Conservation (phyloP, 1,140 invertebrate species). For the Neuroterus valhalla region DNA sequence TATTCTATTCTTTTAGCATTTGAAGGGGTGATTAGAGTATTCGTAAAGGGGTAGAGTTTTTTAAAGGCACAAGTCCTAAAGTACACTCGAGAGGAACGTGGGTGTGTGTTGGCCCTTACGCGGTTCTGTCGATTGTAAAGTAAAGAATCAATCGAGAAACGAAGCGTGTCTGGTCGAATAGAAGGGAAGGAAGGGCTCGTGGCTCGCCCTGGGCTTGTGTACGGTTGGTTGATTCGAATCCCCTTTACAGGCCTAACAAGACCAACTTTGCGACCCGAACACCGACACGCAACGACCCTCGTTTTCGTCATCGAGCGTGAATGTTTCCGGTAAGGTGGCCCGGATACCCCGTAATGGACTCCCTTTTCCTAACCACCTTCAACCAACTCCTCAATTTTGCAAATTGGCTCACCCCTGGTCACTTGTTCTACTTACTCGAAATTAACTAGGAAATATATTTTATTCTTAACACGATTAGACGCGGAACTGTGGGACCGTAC, state of each 20-base stretch:
- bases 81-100: constrained; percentile 4
- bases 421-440: not conserved
- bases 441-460: not conserved
- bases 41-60: not conserved
- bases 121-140: constrained; percentile 70
- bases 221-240: constrained; percentile 69
- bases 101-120: constrained; percentile 49
- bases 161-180: constrained; percentile 65
- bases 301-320: constrained; percentile 51
- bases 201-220: constrained; percentile 51
- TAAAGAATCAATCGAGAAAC: constrained; percentile 75
- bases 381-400: constrained; percentile 44
- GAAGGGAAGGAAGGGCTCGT: constrained; percentile 52
- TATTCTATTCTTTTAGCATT: not conserved
- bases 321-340: constrained; percentile 55
- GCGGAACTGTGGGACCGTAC: too few relatives aligned
- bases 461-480: not conserved
- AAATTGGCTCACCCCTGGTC: constrained; percentile 42
- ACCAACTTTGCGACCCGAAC: constrained; percentile 65
- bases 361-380: constrained; percentile 53
- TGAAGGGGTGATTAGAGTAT: constrained; percentile 19
- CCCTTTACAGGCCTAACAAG: constrained; percentile 70
- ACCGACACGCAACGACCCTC: constrained; percentile 50
- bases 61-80: not conserved
- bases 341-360: constrained; percentile 50